Evolutionary conservation across 2,113 vertebrate species (phyloP).

Genomic region (Sialia sialis): DNA sequence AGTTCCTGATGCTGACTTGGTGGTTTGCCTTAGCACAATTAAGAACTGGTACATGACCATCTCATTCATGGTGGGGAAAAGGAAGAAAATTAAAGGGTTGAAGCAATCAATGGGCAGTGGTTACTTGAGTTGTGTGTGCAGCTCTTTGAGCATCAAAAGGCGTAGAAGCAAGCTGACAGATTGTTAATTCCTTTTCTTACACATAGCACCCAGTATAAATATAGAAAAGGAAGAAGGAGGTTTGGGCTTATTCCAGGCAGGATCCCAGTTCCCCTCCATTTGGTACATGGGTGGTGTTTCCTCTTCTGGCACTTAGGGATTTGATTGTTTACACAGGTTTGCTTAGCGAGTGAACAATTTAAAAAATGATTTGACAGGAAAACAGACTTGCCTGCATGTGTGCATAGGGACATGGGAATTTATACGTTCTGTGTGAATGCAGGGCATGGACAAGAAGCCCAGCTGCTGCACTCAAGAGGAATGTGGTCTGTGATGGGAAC

Average conservation of each 20-base stretch:
- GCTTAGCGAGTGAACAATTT: constrained; percentile 16
- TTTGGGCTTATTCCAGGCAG: constrained; percentile 39
- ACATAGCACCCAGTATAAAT: neutral
- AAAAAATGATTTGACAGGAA: constrained; percentile 31
- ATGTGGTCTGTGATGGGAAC: neutral
- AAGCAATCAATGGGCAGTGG: neutral
- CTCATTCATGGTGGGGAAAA: neutral
- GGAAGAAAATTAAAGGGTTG: neutral
- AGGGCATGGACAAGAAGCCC: neutral
- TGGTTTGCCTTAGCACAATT: neutral
- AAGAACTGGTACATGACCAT: neutral
- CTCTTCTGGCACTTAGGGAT: constrained; percentile 1
- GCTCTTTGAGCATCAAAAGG: neutral
- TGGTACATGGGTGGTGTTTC: constrained; percentile 49
- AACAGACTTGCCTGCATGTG: neutral
- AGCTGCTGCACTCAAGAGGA: neutral
- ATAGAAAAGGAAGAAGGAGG: constrained; percentile 14
- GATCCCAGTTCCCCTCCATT: constrained; percentile 34
- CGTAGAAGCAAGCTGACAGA: neutral
- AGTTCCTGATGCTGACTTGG: neutral
- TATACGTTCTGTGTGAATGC: accelerated
- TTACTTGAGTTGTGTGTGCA: neutral
- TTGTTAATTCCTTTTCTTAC: constrained; percentile 20
- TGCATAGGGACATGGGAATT: neutral
- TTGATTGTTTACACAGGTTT: constrained; percentile 51